Conservation (phyloP, 2,888 invertebrate genomes). For the Tolmerus cingulatus region DNA sequence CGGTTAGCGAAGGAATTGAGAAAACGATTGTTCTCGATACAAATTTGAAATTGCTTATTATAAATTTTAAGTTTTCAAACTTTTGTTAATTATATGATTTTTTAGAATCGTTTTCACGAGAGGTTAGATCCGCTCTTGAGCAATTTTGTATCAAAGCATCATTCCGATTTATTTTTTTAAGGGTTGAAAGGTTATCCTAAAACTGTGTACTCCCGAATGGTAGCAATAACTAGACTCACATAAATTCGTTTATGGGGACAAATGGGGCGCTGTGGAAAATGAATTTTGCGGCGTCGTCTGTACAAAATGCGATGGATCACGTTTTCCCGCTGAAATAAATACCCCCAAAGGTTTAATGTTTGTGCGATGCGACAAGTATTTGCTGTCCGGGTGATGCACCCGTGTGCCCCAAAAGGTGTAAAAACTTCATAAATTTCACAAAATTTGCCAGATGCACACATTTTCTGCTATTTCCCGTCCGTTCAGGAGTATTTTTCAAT, state of each 20-base stretch:
- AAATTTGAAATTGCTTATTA: too few relatives aligned
- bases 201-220: not conserved
- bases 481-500: not conserved
- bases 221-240: not conserved
- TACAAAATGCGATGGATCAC: not conserved
- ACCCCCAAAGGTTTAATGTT: not conserved
- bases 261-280: not conserved
- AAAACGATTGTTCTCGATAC: too few relatives aligned
- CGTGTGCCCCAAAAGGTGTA: not conserved
- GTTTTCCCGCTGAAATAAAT: not conserved
- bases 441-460: not conserved
- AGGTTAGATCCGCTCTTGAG: not conserved
- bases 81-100: not conserved
- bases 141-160: not conserved
- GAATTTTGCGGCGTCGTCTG: not conserved
- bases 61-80: too few relatives aligned
- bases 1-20: too few relatives aligned
- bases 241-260: not conserved
- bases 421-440: not conserved
- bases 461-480: not conserved
- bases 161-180: not conserved
- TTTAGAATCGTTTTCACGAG: not conserved
- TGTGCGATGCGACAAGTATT: not conserved
- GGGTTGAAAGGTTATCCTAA: not conserved
- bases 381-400: not conserved